Percentiles rank a stretch among this genome's conserved stretches.
phyloP scores from a whole-genome alignment of 1,140 invertebrate species.

The Chlorops oryzae region DNA sequence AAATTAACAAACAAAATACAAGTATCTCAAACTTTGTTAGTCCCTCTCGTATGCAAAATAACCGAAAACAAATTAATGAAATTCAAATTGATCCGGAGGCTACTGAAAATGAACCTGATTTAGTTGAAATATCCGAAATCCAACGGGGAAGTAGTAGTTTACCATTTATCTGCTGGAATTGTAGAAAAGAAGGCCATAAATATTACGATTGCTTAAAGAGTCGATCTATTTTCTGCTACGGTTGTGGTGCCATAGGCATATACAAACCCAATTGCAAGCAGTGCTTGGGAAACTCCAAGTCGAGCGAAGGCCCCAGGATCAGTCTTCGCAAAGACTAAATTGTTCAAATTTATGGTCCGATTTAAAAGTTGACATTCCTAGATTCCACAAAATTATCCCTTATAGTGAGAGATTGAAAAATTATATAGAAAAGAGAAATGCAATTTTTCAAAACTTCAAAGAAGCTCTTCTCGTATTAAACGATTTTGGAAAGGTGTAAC shows the following conservation, averaged over 20 bases:
- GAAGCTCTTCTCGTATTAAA: not conserved
- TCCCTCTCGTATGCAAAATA: too few species aligned
- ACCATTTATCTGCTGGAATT: not conserved
- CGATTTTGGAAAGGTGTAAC: not conserved
- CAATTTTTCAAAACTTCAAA: not conserved
- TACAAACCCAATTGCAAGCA: not conserved
- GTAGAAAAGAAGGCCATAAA: not conserved
- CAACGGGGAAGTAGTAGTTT: too few species aligned
- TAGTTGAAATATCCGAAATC: too few species aligned
- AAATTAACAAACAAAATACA: not conserved
- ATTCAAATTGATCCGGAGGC: too few species aligned
- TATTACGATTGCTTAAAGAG: not conserved
- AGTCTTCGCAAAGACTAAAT: not conserved
- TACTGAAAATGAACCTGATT: too few species aligned
- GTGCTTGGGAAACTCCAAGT: not conserved
- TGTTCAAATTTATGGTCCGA: not conserved
- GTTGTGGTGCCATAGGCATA: not conserved
- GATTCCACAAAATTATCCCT: too few species aligned
- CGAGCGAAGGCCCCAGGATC: not conserved
- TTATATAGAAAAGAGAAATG: not conserved
- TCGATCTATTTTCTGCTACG: not conserved
- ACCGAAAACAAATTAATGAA: too few species aligned
- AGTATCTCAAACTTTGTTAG: too few species aligned
- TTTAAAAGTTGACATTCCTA: not conserved
- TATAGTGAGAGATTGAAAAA: constrained; percentile 4